Percentiles rank a stretch among this genome's conserved stretches.
Conservation (phyloP, 2,888 invertebrate genomes). For the Metopia argyrocephala region DNA sequence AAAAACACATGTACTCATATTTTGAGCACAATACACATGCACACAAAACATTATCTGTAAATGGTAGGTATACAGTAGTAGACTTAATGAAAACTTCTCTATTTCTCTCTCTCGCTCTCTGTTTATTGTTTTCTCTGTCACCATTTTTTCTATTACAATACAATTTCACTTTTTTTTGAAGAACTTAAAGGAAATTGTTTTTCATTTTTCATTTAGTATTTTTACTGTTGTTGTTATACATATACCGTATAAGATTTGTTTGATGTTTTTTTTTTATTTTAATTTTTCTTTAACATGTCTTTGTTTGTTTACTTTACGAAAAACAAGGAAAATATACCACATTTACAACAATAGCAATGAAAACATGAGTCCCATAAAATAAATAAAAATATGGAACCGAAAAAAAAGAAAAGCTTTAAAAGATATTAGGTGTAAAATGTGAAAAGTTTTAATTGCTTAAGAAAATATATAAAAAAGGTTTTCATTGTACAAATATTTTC, state of each 20-base stretch:
- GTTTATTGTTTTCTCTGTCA: background rate
- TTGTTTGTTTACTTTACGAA: too few species aligned
- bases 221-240: too few species aligned
- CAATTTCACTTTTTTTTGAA: background rate
- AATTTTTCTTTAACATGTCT: too few species aligned
- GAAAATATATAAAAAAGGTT: conserved; percentile 19
- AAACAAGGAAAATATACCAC: too few species aligned
- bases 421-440: conserved; percentile 58
- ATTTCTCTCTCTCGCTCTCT: too few species aligned
- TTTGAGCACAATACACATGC: too few species aligned
- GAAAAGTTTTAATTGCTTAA: conserved; percentile 61
- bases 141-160: background rate
- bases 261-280: too few species aligned
- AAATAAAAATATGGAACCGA: background rate
- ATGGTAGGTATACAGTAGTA: too few species aligned
- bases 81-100: too few species aligned
- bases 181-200: background rate
- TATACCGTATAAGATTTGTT: too few species aligned
- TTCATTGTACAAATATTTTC: background rate
- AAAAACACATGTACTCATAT: too few species aligned
- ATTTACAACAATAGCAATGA: background rate
- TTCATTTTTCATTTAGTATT: background rate
- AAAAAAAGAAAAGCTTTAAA: background rate
- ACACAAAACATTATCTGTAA: too few species aligned
- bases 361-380: background rate